Conservation (phyloP, 2,888 invertebrate genomes). For the Mythimna albipuncta region DNA sequence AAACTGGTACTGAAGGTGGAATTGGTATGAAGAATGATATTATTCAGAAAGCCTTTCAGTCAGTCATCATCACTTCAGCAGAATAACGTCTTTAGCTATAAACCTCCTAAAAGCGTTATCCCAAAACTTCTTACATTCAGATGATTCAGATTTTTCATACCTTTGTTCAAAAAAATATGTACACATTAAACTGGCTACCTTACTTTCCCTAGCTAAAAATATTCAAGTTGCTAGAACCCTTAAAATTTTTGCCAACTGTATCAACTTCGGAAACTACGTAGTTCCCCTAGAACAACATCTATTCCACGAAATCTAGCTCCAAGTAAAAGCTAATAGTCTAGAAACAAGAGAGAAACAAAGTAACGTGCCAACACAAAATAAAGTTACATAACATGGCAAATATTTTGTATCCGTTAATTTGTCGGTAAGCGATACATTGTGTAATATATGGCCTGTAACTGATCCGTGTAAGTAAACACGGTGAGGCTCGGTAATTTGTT, state of each 20-base stretch:
- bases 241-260: conserved; percentile 17
- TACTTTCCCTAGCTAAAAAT: too few species aligned
- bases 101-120: too few species aligned
- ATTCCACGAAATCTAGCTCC: conserved; percentile 27
- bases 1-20: neutral
- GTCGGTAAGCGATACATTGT: conserved; percentile 79
- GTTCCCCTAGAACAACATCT: conserved; percentile 34
- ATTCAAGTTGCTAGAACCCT: neutral
- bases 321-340: conserved; percentile 33
- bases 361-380: conserved; percentile 38
- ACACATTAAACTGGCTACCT: neutral
- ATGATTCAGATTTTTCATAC: too few species aligned
- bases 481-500: conserved; percentile 74
- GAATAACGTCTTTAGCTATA: too few species aligned
- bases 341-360: conserved; percentile 37
- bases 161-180: neutral
- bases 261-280: conserved; percentile 23
- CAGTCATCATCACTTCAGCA: too few species aligned
- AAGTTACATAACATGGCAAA: conserved; percentile 66
- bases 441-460: conserved; percentile 71
- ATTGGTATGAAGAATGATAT: neutral
- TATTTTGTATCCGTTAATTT: conserved; percentile 78
- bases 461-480: conserved; percentile 80
- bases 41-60: neutral
- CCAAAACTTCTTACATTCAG: too few species aligned